phyloP scores from a whole-genome alignment of 2,797 vertebrate species.

The Clarias laeviceps region DNA sequence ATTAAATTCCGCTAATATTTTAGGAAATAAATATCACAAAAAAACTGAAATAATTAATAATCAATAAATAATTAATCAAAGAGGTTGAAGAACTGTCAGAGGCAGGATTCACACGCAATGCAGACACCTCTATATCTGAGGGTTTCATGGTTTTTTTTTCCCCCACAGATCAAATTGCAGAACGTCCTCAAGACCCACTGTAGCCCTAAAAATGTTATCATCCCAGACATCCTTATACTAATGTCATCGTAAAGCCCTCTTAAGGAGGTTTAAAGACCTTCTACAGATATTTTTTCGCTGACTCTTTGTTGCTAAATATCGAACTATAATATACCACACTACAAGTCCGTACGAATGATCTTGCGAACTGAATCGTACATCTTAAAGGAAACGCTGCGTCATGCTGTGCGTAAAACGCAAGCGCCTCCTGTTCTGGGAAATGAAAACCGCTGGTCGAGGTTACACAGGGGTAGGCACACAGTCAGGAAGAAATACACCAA shows the following conservation, averaged over 20 bases:
- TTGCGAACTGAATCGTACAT: background rate
- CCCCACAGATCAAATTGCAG: too few relatives aligned
- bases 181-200: too few relatives aligned
- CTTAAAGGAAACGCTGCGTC: conserved; percentile 11
- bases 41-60: background rate
- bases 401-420: conserved; percentile 19
- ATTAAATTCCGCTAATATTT: background rate
- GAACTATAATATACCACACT: too few relatives aligned
- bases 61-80: too few relatives aligned
- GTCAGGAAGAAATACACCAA: conserved; percentile 19
- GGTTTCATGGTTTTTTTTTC: background rate
- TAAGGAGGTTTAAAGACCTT: too few relatives aligned
- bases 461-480: conserved; percentile 16
- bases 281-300: too few relatives aligned
- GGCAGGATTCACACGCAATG: background rate
- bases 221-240: too few relatives aligned
- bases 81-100: background rate
- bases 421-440: conserved; percentile 27
- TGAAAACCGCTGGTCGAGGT: conserved; percentile 20
- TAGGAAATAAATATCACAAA: background rate
- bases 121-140: background rate
- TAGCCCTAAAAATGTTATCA: too few relatives aligned
- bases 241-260: too few relatives aligned
- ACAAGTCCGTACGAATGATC: background rate
- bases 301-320: background rate